Conservation (phyloP, 2,113 vertebrate genomes). For the Diadophis punctatus region DNA sequence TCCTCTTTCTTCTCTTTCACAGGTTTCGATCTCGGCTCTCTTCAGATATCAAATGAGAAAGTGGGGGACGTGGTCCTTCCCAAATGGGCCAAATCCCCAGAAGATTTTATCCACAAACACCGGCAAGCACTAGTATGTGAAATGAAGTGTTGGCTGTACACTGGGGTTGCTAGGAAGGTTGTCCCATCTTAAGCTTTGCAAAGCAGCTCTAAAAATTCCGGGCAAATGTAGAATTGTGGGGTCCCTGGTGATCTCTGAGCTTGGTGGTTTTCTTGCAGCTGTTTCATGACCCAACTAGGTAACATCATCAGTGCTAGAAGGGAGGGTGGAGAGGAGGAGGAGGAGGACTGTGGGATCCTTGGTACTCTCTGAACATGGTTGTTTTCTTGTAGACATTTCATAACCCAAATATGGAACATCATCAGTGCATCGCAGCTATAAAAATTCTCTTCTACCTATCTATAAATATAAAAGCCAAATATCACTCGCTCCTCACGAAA, state of each 20-base stretch:
- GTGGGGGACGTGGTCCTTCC: slow-evolving; percentile 87
- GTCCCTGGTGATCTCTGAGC: background rate
- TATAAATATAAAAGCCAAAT: no score
- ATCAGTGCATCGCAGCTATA: background rate
- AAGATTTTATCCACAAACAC: slow-evolving; percentile 95
- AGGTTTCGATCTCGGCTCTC: slow-evolving; percentile 90
- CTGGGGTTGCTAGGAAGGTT: background rate
- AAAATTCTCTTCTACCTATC: background rate
- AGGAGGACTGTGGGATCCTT: no score
- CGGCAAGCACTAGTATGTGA: slow-evolving; percentile 84
- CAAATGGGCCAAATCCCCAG: slow-evolving; percentile 83
- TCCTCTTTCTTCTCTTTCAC: background rate
- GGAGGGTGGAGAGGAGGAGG: no score
- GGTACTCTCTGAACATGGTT: no score
- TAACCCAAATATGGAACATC: background rate
- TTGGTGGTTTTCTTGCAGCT: background rate
- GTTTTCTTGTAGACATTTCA: background rate
- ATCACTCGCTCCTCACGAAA: no score
- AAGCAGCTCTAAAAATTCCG: background rate
- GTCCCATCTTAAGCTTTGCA: background rate
- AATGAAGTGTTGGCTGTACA: no score
- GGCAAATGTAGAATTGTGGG: background rate
- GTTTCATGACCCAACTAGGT: background rate
- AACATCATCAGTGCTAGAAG: background rate
- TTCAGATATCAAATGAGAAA: slow-evolving; percentile 88